Percentiles rank a stretch among this genome's conserved stretches.
Evolutionary conservation across 2,113 vertebrate genomes (phyloP).

Genomic region (Hyperopisus bebe): DNA sequence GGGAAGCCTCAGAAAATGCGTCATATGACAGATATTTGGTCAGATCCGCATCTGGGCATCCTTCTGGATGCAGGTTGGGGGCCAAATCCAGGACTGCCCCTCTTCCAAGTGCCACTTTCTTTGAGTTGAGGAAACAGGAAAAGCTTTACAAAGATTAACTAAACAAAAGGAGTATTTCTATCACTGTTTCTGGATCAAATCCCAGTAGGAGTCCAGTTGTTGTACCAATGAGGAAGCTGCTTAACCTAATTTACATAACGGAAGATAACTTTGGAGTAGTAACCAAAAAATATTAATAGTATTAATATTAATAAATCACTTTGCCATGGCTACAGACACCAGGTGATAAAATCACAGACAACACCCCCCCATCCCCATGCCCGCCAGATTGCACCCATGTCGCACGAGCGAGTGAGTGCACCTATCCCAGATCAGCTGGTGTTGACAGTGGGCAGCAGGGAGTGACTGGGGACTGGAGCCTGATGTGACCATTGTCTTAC

Average conservation of each 20-base stretch:
- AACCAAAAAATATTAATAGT: not conserved
- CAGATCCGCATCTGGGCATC: not conserved
- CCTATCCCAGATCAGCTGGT: slow-evolving; percentile 19
- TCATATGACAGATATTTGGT: not conserved
- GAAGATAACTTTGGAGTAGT: not conserved
- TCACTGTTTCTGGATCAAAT: not conserved
- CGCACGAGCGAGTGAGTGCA: slow-evolving; percentile 40
- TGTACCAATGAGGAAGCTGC: not conserved
- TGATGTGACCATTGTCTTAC: not conserved
- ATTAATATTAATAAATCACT: not conserved
- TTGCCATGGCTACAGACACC: not conserved
- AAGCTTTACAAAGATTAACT: not conserved
- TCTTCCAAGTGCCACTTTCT: not conserved
- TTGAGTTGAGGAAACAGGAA: not conserved
- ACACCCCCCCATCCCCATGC: not conserved
- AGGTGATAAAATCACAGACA: slow-evolving; percentile 42
- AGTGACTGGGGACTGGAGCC: not conserved
- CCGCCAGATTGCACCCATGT: not conserved
- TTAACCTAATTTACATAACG: not conserved
- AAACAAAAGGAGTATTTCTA: not conserved
- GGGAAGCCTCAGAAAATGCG: not conserved
- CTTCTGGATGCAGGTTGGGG: not conserved
- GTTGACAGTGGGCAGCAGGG: not conserved
- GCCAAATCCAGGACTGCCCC: not conserved
- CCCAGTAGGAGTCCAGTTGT: not conserved